A percentile compares a stretch with the other conserved stretches of the same genome.
Conservation (phyloP, 2,113 vertebrate genomes). For the Emydocephalus ijimae region DNA sequence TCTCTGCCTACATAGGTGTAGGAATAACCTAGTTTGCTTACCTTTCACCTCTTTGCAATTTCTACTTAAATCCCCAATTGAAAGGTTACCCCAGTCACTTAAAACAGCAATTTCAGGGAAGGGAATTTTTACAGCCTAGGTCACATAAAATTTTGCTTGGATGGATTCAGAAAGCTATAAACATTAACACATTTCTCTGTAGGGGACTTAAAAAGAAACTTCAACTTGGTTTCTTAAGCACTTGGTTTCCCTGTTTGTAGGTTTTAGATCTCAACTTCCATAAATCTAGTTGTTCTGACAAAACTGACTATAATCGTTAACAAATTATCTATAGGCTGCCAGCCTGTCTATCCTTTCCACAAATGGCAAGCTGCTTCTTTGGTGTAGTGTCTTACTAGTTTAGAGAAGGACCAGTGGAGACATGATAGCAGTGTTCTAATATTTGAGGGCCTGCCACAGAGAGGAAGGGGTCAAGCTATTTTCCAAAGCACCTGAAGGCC, state of each 20-base stretch:
- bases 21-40: neutral
- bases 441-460: too few species aligned
- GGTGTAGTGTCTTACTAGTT: neutral
- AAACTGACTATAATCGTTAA: neutral
- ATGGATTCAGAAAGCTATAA: neutral
- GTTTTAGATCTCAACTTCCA: neutral
- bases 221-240: neutral
- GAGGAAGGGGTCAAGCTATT: too few species aligned
- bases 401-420: too few species aligned
- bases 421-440: too few species aligned
- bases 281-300: neutral
- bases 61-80: neutral
- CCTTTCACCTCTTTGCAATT: neutral
- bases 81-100: neutral
- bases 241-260: neutral
- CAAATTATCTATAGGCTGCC: neutral
- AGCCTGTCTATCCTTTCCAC: neutral
- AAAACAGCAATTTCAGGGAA: neutral
- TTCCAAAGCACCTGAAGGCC: too few species aligned
- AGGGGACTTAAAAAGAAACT: neutral
- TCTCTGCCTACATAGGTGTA: neutral
- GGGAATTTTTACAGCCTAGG: neutral
- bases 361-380: neutral
- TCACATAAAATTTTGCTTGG: neutral
- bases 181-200: neutral